These are phyloP conservation scores for Acipenser oxyrinchus DNA, from an alignment of 2,797 vertebrate species.

Conservation along the genomic window DNA sequence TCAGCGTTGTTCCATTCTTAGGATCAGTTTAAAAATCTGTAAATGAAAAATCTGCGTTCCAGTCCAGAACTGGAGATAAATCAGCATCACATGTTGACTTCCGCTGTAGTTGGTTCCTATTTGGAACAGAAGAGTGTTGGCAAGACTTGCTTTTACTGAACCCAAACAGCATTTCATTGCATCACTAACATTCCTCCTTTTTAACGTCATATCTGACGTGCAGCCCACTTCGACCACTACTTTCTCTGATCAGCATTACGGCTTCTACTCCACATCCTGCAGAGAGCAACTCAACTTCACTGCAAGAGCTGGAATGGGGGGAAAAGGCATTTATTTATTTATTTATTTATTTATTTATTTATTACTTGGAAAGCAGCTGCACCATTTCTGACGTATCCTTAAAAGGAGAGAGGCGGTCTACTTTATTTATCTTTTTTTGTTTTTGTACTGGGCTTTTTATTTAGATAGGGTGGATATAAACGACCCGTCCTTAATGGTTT, in stretches of 20 bases:
- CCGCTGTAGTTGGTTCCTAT: background rate
- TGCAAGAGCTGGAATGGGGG: conserved; percentile 11
- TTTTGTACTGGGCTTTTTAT: background rate
- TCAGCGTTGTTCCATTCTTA: too few species aligned
- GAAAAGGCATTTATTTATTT: background rate
- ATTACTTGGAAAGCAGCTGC: conserved; percentile 15
- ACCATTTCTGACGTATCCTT: conserved; percentile 11
- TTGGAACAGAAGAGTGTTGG: background rate
- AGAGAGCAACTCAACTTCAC: conserved; percentile 8
- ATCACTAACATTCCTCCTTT: conserved; percentile 12
- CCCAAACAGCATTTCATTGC: conserved; percentile 4
- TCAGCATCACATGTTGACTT: too few species aligned
- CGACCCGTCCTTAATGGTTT: conserved; percentile 11
- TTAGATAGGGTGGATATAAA: conserved; percentile 4
- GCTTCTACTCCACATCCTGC: conserved; percentile 12
- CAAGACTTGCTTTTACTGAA: background rate
- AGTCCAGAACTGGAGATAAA: too few species aligned
- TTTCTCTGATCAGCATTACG: conserved; percentile 1
- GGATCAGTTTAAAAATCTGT: too few species aligned
- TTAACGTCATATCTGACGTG: conserved; percentile 19
- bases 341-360: conserved; percentile 27
- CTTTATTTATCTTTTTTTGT: background rate
- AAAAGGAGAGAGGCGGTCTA: conserved; percentile 10
- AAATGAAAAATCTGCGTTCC: too few species aligned
- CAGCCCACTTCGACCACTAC: conserved; percentile 5